A percentile compares a stretch with the other conserved stretches of the same genome.
Evolutionary conservation across 2,888 invertebrate genomes (phyloP).

Genomic region (Bombylius discolor): DNA sequence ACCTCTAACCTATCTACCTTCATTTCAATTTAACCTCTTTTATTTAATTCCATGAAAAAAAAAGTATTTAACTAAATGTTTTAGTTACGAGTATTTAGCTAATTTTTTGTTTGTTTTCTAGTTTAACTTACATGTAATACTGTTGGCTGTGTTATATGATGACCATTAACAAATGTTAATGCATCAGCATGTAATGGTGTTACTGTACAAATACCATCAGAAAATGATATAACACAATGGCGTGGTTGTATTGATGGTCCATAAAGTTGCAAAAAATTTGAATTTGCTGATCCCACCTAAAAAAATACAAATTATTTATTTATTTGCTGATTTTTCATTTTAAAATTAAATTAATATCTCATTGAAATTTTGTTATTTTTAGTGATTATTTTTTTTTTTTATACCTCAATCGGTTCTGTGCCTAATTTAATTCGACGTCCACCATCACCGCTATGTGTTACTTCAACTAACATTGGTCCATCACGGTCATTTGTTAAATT

Average conservation of each 20-base stretch:
- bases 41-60: no score
- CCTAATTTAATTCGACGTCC: slow-evolving; percentile 50
- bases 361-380: not conserved
- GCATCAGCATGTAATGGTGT: slow-evolving; percentile 90
- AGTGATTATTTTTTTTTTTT: not conserved
- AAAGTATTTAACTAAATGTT: no score
- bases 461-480: slow-evolving; percentile 55
- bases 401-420: slow-evolving; percentile 53
- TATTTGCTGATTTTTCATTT: not conserved
- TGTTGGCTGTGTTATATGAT: slow-evolving; percentile 83
- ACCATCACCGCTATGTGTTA: slow-evolving; percentile 42
- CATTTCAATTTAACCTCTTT: no score
- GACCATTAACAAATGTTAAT: slow-evolving; percentile 87
- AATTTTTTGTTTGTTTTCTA: not conserved
- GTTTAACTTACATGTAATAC: slow-evolving; percentile 57
- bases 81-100: no score
- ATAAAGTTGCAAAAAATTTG: slow-evolving; percentile 61
- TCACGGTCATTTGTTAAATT: slow-evolving; percentile 44
- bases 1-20: no score
- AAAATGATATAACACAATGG: slow-evolving; percentile 88
- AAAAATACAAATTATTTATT: not conserved
- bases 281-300: slow-evolving; percentile 65
- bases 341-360: not conserved
- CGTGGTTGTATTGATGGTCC: slow-evolving; percentile 87
- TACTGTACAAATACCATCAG: slow-evolving; percentile 83